These are phyloP conservation scores for Patella ulyssiponensis DNA, from an alignment of 2,888 invertebrate genomes.

Conservation along the genomic window DNA sequence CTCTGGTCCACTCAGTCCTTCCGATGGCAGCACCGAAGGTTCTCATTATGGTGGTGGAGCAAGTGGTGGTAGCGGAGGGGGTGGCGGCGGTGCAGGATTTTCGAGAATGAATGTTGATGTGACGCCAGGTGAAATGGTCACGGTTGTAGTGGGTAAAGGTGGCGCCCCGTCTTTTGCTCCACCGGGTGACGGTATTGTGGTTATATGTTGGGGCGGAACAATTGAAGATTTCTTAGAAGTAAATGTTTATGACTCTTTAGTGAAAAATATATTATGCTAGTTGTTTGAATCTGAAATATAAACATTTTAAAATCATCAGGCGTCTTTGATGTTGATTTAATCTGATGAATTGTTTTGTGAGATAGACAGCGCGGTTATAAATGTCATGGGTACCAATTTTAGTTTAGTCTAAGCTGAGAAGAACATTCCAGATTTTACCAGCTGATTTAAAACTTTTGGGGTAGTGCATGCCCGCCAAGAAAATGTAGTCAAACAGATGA, in stretches of 20 bases:
- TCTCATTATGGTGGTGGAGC: constrained; percentile 41
- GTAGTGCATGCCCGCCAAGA: no score
- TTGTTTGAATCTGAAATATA: no score
- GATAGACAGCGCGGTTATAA: no score
- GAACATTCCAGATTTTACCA: no score
- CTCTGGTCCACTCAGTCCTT: constrained; percentile 25
- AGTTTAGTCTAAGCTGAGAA: no score
- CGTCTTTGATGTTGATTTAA: no score
- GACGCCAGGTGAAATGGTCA: constrained; percentile 28
- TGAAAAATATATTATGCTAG: no score
- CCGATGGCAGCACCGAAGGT: constrained; percentile 20
- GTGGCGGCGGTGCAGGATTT: constrained; percentile 41
- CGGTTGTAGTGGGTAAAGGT: constrained; percentile 31
- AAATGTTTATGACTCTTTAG: not conserved
- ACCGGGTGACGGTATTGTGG: constrained; percentile 38
- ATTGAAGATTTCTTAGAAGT: constrained; percentile 28
- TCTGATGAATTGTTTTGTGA: no score
- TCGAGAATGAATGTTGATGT: constrained; percentile 34
- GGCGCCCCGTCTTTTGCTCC: constrained; percentile 33
- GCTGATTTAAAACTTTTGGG: no score
- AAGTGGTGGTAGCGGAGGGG: constrained; percentile 33
- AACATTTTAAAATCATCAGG: no score
- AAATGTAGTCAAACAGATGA: no score
- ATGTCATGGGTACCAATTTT: no score
- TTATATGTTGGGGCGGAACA: constrained; percentile 34